A percentile compares a stretch with the other conserved stretches of the same genome.
Evolutionary conservation across 1,140 invertebrate genomes (phyloP).

Genomic region (Leguminivora glycinivorella): DNA sequence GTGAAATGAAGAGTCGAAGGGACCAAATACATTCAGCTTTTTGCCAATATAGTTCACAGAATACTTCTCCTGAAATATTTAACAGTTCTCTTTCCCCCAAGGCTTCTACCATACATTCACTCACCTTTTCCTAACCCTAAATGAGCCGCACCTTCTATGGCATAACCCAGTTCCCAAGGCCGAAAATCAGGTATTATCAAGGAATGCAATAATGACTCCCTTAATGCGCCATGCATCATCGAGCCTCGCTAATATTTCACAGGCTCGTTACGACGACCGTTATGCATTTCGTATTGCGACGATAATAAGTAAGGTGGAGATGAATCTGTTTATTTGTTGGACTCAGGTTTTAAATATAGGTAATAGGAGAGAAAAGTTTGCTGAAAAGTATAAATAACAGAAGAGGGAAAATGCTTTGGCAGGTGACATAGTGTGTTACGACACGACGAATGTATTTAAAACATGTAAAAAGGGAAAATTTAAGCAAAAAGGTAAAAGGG

Average conservation of each 20-base stretch:
- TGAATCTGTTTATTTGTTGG: neutral
- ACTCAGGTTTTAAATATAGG: too few species aligned
- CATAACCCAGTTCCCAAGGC: neutral
- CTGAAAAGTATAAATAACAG: too few species aligned
- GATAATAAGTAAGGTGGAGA: constrained; percentile 32
- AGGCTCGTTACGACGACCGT: constrained; percentile 49
- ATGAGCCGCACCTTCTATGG: neutral
- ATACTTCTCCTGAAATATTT: neutral
- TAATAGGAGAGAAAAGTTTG: too few species aligned
- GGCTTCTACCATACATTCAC: too few species aligned
- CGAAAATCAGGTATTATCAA: constrained; percentile 1
- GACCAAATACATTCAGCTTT: too few species aligned
- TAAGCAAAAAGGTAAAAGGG: too few species aligned
- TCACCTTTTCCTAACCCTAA: neutral
- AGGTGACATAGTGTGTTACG: too few species aligned
- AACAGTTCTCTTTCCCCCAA: neutral
- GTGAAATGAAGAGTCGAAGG: too few species aligned
- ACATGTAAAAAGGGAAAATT: too few species aligned
- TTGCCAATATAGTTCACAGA: too few species aligned
- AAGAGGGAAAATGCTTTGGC: too few species aligned
- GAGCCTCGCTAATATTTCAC: constrained; percentile 41
- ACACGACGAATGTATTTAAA: too few species aligned
- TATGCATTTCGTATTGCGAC: constrained; percentile 33
- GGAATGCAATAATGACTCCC: constrained; percentile 24
- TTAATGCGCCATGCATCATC: constrained; percentile 42